Conservation (phyloP, 2,797 vertebrate genomes). For the Pristis pectinata region DNA sequence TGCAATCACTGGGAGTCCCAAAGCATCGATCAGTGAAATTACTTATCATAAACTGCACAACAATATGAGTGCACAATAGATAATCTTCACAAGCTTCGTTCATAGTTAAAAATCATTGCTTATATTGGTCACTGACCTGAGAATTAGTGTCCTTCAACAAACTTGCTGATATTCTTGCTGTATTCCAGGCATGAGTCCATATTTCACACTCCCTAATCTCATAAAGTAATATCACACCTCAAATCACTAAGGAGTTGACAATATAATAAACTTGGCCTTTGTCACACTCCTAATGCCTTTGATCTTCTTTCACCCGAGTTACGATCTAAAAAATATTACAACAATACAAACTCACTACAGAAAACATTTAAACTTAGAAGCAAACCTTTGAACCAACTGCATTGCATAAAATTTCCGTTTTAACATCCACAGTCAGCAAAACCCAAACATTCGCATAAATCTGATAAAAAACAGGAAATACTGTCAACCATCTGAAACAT, state of each 20-base stretch:
- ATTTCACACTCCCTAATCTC: background rate
- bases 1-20: background rate
- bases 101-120: background rate
- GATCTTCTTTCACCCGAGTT: background rate
- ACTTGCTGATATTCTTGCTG: background rate
- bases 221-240: background rate
- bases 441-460: constrained; percentile 32
- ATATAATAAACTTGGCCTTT: background rate
- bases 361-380: background rate
- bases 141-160: background rate
- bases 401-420: background rate
- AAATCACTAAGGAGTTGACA: background rate
- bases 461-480: constrained; percentile 36
- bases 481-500: background rate
- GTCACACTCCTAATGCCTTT: background rate
- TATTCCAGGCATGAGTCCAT: no score
- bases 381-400: background rate
- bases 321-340: no score
- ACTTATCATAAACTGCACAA: no score
- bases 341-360: background rate
- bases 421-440: background rate
- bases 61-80: no score
- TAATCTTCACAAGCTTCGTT: background rate
- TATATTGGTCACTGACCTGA: constrained; percentile 1
- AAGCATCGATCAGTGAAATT: background rate